Conservation (phyloP, 2,113 vertebrate genomes). For the Hypocryptadius cinnamomeus region DNA sequence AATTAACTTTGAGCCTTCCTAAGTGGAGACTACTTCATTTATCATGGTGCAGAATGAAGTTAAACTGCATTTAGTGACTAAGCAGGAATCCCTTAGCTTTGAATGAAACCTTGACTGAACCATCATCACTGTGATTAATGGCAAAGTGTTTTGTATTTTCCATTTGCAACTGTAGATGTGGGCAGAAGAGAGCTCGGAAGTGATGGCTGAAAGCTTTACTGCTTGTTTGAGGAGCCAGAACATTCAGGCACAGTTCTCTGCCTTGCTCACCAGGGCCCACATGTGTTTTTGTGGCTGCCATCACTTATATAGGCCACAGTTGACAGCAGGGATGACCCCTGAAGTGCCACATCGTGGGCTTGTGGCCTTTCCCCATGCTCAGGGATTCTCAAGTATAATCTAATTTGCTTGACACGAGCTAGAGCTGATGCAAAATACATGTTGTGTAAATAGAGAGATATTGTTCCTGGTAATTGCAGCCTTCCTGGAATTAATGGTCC, state of each 20-base stretch:
- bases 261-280: neutral
- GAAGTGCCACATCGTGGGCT: neutral
- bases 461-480: neutral
- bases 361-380: neutral
- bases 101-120: neutral
- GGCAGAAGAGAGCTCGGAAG: neutral
- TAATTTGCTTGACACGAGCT: neutral
- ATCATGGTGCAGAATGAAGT: neutral
- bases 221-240: neutral
- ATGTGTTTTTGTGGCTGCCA: neutral
- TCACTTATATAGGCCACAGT: neutral
- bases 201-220: neutral
- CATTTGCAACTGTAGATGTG: neutral
- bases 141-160: neutral
- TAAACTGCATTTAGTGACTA: neutral
- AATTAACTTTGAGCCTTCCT: constrained; percentile 1
- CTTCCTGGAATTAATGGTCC: constrained; percentile 27
- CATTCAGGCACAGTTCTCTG: neutral
- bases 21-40: neutral
- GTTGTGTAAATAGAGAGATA: neutral
- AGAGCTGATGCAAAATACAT: neutral
- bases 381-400: neutral
- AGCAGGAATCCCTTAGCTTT: neutral
- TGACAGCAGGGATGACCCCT: neutral
- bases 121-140: neutral